phyloP scores from a whole-genome alignment of 2,797 vertebrate species.

The Cryptoprocta ferox region DNA sequence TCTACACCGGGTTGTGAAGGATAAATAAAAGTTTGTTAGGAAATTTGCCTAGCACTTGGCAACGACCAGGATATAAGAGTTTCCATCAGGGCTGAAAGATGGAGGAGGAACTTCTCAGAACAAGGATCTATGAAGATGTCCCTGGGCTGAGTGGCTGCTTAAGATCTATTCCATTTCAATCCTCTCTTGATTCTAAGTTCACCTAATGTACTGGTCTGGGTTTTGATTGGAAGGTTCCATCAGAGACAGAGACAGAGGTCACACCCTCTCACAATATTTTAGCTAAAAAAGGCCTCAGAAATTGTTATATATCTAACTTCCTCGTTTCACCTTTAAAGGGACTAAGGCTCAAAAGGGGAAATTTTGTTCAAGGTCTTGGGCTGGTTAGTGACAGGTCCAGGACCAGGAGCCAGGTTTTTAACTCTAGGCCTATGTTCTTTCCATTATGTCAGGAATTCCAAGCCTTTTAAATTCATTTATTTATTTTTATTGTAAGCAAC shows the following conservation, averaged over 20 bases:
- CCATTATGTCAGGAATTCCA: not conserved
- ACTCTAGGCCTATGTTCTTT: not conserved
- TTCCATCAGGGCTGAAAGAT: not conserved
- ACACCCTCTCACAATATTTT: not conserved
- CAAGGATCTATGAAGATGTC: not conserved
- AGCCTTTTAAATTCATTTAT: not conserved
- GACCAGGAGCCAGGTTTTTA: not conserved
- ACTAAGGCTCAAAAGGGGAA: not conserved
- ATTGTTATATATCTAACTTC: not conserved
- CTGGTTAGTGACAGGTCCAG: not conserved
- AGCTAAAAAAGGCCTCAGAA: not conserved
- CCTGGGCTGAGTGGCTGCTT: not conserved
- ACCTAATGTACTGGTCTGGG: not conserved
- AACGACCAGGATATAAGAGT: not conserved
- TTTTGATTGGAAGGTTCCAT: not conserved
- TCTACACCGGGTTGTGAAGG: not conserved
- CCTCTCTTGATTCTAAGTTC: not conserved
- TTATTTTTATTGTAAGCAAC: constrained; percentile 6
- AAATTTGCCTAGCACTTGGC: not conserved
- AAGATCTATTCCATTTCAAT: not conserved
- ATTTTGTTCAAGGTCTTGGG: not conserved
- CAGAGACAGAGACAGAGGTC: not conserved
- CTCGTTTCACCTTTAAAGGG: not conserved
- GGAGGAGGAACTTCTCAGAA: not conserved
- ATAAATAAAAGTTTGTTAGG: not conserved